A percentile compares a stretch with the other conserved stretches of the same genome.
phyloP scores from a whole-genome alignment of 1,140 invertebrate species.

The Argopecten irradians region DNA sequence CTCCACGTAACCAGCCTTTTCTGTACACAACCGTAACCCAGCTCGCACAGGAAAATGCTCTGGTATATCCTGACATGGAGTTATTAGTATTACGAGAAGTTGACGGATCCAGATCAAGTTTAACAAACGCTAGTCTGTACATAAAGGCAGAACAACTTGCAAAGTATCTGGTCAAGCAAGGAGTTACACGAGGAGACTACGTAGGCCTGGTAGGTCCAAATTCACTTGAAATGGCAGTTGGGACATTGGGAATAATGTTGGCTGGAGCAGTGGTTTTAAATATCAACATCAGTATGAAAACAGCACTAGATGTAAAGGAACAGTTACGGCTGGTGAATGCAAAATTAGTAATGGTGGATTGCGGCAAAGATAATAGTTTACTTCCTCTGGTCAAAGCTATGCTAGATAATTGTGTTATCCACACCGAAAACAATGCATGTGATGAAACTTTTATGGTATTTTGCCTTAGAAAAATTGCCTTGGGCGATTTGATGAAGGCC shows the following conservation, averaged over 20 bases:
- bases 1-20: neutral
- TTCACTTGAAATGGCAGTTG: constrained; percentile 28
- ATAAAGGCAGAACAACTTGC: neutral
- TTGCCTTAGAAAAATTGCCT: no score
- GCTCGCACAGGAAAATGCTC: neutral
- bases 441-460: no score
- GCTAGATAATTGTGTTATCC: no score
- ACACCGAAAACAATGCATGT: no score
- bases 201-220: constrained; percentile 30
- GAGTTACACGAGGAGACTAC: neutral
- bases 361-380: neutral
- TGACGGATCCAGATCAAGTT: constrained; percentile 12
- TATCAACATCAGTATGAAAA: neutral
- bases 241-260: constrained; percentile 27
- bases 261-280: constrained; percentile 27
- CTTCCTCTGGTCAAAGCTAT: no score
- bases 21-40: constrained; percentile 15
- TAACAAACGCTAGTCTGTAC: constrained; percentile 17
- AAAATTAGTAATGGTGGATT: constrained; percentile 27
- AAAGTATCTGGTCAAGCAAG: neutral
- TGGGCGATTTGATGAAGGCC: no score
- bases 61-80: constrained; percentile 9
- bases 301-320: constrained; percentile 7
- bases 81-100: neutral
- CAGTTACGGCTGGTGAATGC: neutral